phyloP scores from a whole-genome alignment of 2,113 vertebrate species.

The Astatoreochromis straeleni region DNA sequence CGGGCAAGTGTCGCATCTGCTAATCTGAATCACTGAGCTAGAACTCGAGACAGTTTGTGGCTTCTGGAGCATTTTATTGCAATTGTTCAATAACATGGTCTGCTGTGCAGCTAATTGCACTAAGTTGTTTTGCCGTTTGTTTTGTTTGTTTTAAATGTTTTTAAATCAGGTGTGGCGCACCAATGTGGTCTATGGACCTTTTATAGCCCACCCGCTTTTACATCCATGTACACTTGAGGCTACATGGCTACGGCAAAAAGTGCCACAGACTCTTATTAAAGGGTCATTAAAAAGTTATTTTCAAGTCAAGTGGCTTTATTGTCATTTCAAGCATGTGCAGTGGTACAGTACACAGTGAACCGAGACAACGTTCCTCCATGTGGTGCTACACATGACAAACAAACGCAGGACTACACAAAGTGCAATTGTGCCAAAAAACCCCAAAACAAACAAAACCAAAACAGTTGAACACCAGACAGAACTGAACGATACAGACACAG shows the following conservation, averaged over 20 bases:
- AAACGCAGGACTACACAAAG: not conserved
- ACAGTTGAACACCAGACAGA: not conserved
- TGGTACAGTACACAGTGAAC: not conserved
- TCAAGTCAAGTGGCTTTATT: not conserved
- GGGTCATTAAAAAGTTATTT: not conserved
- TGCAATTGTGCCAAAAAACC: not conserved
- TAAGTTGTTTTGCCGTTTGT: accelerated
- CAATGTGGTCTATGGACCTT: not conserved
- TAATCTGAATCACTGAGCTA: not conserved
- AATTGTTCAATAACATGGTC: not conserved
- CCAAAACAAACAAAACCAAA: not conserved
- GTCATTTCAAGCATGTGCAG: not conserved
- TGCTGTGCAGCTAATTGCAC: not conserved
- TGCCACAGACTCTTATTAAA: not conserved
- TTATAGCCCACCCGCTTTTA: not conserved
- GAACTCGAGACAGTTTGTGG: not conserved
- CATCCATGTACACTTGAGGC: not conserved
- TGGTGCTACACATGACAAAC: not conserved
- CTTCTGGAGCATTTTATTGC: not conserved
- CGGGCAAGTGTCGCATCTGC: not conserved
- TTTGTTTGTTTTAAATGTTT: not conserved
- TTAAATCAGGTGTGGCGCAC: not conserved
- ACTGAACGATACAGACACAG: not conserved
- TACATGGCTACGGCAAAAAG: not conserved
- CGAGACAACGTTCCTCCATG: not conserved